phyloP scores from a whole-genome alignment of 2,888 invertebrate genomes.

The Diplazon laetatorius region DNA sequence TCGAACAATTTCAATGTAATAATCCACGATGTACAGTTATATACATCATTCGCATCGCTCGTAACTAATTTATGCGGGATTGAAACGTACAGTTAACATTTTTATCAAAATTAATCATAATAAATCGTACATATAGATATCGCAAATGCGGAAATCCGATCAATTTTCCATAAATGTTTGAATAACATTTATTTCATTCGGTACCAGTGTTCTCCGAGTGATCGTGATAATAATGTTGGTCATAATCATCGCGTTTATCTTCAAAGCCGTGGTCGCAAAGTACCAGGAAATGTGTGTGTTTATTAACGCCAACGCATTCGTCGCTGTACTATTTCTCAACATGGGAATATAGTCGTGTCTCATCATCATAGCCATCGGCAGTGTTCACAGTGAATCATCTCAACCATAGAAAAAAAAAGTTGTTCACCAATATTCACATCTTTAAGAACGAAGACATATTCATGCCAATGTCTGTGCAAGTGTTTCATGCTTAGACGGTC shows the following conservation, averaged over 20 bases:
- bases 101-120: conserved; percentile 43
- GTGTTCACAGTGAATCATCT: conserved; percentile 38
- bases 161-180: conserved; percentile 39
- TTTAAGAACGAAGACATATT: background rate
- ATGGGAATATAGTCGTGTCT: background rate
- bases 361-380: background rate
- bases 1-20: conserved; percentile 24
- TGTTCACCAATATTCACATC: background rate
- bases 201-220: conserved; percentile 36
- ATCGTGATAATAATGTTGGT: conserved; percentile 28
- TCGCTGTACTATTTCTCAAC: conserved; percentile 23
- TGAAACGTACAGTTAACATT: conserved; percentile 22
- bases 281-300: conserved; percentile 35
- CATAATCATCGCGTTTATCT: background rate
- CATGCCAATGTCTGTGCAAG: background rate
- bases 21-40: conserved; percentile 5
- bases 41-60: background rate
- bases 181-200: conserved; percentile 48
- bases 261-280: conserved; percentile 10
- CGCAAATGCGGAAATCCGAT: conserved; percentile 36
- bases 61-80: background rate
- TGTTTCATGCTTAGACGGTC: background rate
- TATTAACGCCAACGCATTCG: conserved; percentile 43
- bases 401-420: conserved; percentile 5
- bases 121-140: no score